A percentile compares a stretch with the other conserved stretches of the same genome.
Conservation (phyloP, 2,113 vertebrate genomes). For the Sapayoa aenigma region DNA sequence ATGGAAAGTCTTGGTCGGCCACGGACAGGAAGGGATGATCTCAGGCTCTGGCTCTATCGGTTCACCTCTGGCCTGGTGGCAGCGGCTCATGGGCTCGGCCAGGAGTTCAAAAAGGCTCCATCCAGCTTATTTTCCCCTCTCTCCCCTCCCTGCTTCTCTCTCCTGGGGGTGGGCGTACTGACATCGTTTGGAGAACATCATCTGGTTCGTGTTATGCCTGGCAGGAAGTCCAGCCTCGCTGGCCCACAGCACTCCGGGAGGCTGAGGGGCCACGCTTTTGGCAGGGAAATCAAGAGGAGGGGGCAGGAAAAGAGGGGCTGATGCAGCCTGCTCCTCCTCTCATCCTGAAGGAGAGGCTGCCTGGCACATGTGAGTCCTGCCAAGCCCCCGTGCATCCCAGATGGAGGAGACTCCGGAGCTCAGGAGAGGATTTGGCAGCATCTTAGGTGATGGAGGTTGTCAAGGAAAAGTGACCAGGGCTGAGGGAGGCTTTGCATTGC, state of each 20-base stretch:
- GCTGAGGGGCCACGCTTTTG: conserved; percentile 18
- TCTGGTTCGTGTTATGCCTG: conserved; percentile 76
- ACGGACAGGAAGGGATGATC: background rate
- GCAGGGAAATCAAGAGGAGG: background rate
- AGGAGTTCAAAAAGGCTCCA: background rate
- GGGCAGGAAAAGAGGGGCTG: background rate
- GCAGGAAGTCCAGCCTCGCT: conserved; percentile 56
- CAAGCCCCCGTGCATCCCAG: rapidly evolving
- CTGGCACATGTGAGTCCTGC: rapidly evolving
- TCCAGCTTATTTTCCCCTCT: background rate
- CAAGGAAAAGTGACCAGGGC: rapidly evolving
- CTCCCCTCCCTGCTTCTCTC: background rate
- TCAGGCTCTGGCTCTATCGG: background rate
- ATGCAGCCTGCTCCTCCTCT: background rate
- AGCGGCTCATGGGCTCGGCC: background rate
- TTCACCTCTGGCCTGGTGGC: background rate
- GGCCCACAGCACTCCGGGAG: conserved; percentile 18
- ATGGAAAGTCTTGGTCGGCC: background rate
- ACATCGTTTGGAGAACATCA: conserved; percentile 47
- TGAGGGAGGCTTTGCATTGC: background rate
- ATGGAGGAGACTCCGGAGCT: background rate
- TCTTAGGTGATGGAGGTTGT: rapidly evolving
- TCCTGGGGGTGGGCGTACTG: conserved; percentile 49
- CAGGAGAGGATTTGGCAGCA: background rate
- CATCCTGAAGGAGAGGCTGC: background rate